These are phyloP conservation scores for Pelmatolapia mariae DNA, from an alignment of 2,113 vertebrate species.

Conservation along the genomic window DNA sequence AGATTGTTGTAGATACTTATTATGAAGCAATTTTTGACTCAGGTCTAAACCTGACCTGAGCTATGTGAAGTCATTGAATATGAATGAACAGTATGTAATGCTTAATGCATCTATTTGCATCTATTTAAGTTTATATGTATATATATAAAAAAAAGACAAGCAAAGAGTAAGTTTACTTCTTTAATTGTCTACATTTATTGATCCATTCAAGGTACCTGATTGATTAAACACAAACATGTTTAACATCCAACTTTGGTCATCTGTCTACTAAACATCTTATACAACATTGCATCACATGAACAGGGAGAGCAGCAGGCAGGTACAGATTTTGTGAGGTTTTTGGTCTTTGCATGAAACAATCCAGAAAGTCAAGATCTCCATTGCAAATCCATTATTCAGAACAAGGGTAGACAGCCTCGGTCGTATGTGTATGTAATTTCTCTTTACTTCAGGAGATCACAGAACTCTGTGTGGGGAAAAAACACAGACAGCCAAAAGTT, in stretches of 20 bases:
- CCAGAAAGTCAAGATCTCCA: neutral
- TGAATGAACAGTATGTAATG: neutral
- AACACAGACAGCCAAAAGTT: neutral
- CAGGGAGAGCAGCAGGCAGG: slow-evolving; percentile 38
- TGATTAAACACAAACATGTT: slow-evolving; percentile 11
- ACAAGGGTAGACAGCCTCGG: neutral
- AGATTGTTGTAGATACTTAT: neutral
- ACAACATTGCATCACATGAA: slow-evolving; percentile 4
- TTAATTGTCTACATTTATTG: slow-evolving; percentile 35
- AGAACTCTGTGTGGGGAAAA: slow-evolving; percentile 69
- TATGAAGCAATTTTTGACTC: neutral
- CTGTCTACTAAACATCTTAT: neutral
- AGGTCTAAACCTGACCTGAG: neutral
- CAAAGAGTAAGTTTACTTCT: neutral
- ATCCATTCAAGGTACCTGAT: neutral
- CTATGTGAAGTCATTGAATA: neutral
- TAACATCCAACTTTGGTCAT: neutral
- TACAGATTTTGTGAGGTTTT: neutral
- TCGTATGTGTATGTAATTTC: neutral
- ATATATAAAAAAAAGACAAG: neutral
- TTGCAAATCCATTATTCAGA: neutral
- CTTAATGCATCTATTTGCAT: neutral
- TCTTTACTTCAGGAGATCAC: slow-evolving; percentile 64
- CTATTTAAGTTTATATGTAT: neutral
- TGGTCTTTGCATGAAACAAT: slow-evolving; percentile 6